phyloP scores from a whole-genome alignment of 2,797 vertebrate genomes.

The Poeciliopsis paucimaculata region DNA sequence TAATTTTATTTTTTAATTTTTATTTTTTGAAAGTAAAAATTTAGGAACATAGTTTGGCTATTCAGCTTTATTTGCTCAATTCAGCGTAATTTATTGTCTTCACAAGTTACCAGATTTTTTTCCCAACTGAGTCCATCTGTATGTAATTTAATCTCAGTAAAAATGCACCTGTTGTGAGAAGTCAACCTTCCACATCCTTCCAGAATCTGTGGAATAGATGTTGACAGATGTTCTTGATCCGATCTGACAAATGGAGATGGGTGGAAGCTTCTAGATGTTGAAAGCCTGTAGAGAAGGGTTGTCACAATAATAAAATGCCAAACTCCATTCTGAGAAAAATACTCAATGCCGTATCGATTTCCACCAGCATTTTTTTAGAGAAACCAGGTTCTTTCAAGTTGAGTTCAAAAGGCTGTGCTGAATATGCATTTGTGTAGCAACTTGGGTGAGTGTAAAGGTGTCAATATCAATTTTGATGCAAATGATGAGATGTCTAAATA shows the following conservation, averaged over 20 bases:
- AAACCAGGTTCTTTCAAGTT: no score
- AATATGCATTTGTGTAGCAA: no score
- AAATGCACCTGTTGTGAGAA: background rate
- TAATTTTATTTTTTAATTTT: no score
- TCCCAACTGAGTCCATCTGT: background rate
- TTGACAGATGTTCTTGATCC: background rate
- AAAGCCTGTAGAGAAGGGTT: background rate
- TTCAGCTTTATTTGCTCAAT: background rate
- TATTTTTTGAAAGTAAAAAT: background rate
- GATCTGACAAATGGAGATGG: background rate
- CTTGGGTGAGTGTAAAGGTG: no score
- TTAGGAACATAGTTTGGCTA: background rate
- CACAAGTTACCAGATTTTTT: background rate
- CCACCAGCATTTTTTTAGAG: no score
- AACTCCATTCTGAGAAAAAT: no score
- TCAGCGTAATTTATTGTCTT: background rate
- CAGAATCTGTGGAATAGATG: background rate
- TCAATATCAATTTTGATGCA: background rate
- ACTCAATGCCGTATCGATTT: no score
- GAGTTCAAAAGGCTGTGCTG: no score
- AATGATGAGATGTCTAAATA: background rate
- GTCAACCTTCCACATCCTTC: background rate
- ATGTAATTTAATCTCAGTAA: background rate
- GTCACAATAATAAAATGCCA: no score
- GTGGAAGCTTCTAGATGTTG: background rate